phyloP scores from a whole-genome alignment of 1,140 invertebrate species.

The Bombus balteatus region DNA sequence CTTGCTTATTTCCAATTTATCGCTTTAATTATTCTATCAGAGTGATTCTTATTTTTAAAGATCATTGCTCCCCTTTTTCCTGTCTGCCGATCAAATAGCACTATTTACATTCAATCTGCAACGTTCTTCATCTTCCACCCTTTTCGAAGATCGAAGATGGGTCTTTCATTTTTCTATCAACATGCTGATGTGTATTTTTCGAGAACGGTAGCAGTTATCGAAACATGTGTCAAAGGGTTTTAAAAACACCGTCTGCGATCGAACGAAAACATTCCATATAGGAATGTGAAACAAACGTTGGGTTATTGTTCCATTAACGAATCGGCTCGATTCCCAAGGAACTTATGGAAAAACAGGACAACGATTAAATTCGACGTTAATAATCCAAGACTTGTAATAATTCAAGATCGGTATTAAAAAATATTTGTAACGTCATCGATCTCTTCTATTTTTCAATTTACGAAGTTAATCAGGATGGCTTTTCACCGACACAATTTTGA shows the following conservation, averaged over 20 bases:
- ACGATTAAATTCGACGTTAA: neutral
- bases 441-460: too few species aligned
- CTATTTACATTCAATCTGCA: too few species aligned
- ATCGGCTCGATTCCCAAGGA: neutral
- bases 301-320: neutral
- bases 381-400: too few species aligned
- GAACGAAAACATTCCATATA: neutral
- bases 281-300: neutral
- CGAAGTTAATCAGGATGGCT: too few species aligned
- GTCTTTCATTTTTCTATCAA: neutral
- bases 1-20: too few species aligned
- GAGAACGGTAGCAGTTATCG: neutral
- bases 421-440: too few species aligned
- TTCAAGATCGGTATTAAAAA: too few species aligned
- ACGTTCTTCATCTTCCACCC: neutral
- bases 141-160: neutral
- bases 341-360: neutral
- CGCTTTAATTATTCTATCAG: too few species aligned
- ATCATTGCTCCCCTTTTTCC: too few species aligned
- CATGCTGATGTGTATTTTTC: neutral
- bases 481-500: too few species aligned
- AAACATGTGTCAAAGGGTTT: neutral
- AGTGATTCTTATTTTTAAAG: too few species aligned
- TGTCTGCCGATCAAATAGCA: too few species aligned
- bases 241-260: constrained; percentile 5